These are phyloP conservation scores for Ifrita kowaldi DNA, from an alignment of 2,113 vertebrate genomes.

Conservation along the genomic window DNA sequence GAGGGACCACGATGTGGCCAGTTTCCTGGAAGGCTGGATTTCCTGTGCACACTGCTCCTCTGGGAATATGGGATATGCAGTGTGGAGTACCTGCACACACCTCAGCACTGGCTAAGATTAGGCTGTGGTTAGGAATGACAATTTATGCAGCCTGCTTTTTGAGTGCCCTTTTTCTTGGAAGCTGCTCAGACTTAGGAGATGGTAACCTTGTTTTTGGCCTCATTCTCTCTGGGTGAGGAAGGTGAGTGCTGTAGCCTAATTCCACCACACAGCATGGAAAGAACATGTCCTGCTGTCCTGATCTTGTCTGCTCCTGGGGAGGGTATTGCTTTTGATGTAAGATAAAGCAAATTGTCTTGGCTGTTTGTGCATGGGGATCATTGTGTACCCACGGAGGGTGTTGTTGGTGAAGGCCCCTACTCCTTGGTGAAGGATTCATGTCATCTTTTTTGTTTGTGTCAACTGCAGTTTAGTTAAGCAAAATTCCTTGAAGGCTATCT, in stretches of 20 bases:
- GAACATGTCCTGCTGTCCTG: neutral
- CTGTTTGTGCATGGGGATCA: neutral
- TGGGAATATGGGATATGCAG: neutral
- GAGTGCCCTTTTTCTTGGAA: neutral
- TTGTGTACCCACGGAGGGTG: neutral
- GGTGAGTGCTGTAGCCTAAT: neutral
- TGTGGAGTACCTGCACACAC: neutral
- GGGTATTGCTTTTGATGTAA: neutral
- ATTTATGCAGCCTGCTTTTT: neutral
- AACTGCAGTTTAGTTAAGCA: neutral
- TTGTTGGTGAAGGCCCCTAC: neutral
- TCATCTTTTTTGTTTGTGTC: neutral
- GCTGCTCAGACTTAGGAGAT: neutral
- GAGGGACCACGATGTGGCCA: neutral
- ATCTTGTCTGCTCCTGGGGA: neutral
- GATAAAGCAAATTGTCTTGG: neutral
- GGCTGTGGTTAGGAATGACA: neutral
- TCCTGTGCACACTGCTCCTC: neutral
- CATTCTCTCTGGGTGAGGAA: neutral
- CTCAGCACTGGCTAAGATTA: neutral
- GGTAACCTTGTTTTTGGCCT: constrained; percentile 13
- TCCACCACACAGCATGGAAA: neutral
- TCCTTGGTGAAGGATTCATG: neutral
- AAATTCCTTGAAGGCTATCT: neutral
- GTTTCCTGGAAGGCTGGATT: constrained; percentile 29